Conservation (phyloP, 2,113 vertebrate genomes). For the Monopterus albus region DNA sequence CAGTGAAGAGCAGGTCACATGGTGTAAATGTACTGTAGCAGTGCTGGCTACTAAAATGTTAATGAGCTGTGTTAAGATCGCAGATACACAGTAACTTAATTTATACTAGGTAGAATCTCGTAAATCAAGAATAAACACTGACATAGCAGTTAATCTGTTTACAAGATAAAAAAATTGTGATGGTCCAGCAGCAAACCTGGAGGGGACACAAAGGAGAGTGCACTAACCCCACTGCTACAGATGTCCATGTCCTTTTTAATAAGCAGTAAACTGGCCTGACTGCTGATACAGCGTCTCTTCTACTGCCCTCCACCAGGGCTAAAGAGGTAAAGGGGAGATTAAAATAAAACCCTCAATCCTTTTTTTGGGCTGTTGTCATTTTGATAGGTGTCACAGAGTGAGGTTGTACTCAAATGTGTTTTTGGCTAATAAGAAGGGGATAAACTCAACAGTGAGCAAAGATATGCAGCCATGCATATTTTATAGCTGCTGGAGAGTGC, state of each 20-base stretch:
- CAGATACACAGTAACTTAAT: constrained; percentile 4
- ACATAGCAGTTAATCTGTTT: neutral
- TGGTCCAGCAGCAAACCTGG: neutral
- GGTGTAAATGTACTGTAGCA: constrained; percentile 16
- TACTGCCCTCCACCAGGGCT: constrained; percentile 41
- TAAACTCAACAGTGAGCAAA: constrained; percentile 38
- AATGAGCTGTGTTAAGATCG: constrained; percentile 45
- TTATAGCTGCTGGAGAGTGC: constrained; percentile 60
- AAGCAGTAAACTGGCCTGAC: constrained; percentile 46
- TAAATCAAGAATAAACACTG: constrained; percentile 5
- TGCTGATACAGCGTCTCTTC: constrained; percentile 29
- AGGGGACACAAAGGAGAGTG: constrained; percentile 8
- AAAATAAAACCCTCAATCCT: constrained; percentile 16
- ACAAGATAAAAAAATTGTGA: neutral
- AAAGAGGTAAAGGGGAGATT: constrained; percentile 53
- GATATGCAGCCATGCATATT: constrained; percentile 72
- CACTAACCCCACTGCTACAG: neutral
- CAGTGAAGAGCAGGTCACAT: constrained; percentile 17
- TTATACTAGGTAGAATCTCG: constrained; percentile 1
- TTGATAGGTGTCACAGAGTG: constrained; percentile 51
- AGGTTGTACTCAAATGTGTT: constrained; percentile 49
- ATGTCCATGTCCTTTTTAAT: constrained; percentile 57
- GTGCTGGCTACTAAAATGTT: constrained; percentile 23
- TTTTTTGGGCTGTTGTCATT: too few relatives aligned
- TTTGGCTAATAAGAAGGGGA: constrained; percentile 17